Conservation (phyloP, 1,140 invertebrate genomes). For the Trichomalopsis sarcophagae region DNA sequence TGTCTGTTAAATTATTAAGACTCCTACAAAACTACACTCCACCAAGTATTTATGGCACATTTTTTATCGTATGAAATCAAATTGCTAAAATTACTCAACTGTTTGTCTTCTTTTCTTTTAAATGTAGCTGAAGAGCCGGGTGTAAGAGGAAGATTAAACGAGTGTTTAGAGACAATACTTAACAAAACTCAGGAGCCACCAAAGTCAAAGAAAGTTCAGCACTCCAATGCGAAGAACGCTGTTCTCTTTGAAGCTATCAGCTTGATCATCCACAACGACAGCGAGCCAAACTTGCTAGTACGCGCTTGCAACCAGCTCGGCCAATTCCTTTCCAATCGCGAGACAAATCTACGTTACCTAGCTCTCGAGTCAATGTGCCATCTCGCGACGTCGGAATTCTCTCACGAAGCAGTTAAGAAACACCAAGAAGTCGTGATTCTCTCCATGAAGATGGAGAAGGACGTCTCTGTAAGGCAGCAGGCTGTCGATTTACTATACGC, state of each 20-base stretch:
- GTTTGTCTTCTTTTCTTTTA: slow-evolving; percentile 21
- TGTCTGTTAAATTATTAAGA: slow-evolving; percentile 97
- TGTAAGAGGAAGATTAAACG: slow-evolving; percentile 94
- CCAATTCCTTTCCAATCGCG: slow-evolving; percentile 98
- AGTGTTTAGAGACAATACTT: slow-evolving; percentile 99
- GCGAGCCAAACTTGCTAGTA: slow-evolving; percentile 97
- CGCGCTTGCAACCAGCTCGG: slow-evolving; percentile 99
- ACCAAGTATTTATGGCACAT: slow-evolving; percentile 80
- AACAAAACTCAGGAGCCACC: slow-evolving; percentile 99
- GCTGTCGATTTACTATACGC: slow-evolving; percentile 99
- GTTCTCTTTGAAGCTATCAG: slow-evolving; percentile 99
- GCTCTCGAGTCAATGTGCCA: slow-evolving; percentile 99
- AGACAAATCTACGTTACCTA: slow-evolving; percentile 98
- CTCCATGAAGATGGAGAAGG: slow-evolving; percentile 99
- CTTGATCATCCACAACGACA: slow-evolving; percentile 99
- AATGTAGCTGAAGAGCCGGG: slow-evolving; percentile 90
- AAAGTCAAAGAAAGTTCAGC: slow-evolving; percentile 99
- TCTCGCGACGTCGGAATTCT: slow-evolving; percentile 99
- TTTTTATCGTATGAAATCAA: background rate
- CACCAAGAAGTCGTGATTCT: slow-evolving; percentile 99
- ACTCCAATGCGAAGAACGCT: slow-evolving; percentile 99
- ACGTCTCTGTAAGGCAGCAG: slow-evolving; percentile 98
- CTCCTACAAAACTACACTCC: slow-evolving; percentile 99
- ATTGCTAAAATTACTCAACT: background rate
- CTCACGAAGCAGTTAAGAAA: slow-evolving; percentile 99